Evolutionary conservation across 92 coral and sea anemone species (phyloP), one percentile per base, ranked within the genome.

Genomic region (Siderastrea radians): DNA sequence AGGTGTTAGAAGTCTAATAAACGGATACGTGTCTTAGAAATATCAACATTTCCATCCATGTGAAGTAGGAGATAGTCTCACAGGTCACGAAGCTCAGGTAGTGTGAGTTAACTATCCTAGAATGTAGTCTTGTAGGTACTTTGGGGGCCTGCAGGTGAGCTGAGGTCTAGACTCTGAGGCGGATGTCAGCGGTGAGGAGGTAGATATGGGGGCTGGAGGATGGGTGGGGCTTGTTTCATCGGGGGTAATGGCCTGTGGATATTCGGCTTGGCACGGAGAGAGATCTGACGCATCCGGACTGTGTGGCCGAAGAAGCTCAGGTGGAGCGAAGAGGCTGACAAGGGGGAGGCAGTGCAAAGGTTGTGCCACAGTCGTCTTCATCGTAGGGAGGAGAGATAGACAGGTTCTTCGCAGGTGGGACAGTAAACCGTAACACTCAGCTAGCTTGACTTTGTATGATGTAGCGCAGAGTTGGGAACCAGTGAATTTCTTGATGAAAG

Each of bases 401-500:
- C 7, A 47, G 48, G 49, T 17, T 9, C 12, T 43, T 15, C 80
- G 53, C 49, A 51, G 67, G 67, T 54, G 80, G 65, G 16, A 75
- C 38, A 38, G 46, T 53, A 72, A 65, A 50, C 19, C 50, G 78
- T 84, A 74, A 50, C 81, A 84, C 74, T 73, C 74, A 6, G 81
- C 17, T 9, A 74, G 72, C 16, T 71, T 83, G 52, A 83, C 72
- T 60, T 83, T 72, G 80, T 72, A 73, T 6, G 81, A 58, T 43
- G 74, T 72, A 3, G 49, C 15, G 49, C 55, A 1, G 65, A 68
- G 76, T 3, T 26, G 38, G 38, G 38, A 26, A 26, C 38, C 38
- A 26, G 50, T 4, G 46, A 58, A 78, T 47, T 57, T 68, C 43
- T 26, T 26, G 38, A 26, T 76, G 77, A 85, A 76, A 54, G 77